Base-by-base conservation (phyloP, 2,113 vertebrate species). In the Ageneiosus marmoratus region DNA sequence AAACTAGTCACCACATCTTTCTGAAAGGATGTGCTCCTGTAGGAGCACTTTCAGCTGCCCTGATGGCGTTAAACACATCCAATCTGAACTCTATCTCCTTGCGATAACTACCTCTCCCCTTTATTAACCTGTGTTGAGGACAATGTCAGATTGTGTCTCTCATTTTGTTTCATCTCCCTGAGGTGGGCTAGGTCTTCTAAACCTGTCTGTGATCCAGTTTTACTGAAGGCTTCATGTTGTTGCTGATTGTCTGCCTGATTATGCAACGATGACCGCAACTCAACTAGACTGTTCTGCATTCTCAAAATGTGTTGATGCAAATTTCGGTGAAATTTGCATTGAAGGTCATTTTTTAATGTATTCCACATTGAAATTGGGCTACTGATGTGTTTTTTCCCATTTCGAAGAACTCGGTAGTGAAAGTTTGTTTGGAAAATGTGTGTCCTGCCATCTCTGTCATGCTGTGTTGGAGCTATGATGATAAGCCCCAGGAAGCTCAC, bases 141-240 rank as follows among this genome's bases (percentile, higher is more conserved):
- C 32, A 29, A 18, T 63, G 56, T 85, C 88, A 41, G 1, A 16
- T 79, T 75, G 70, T 55, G 34, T 72, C 60, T 84, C 46, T 70
- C 15, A 16, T 44, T 85, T 41, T 75, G 60, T 86, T 73, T 74
- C 60, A 6, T 70, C 58, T 80, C 37, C 65, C 16, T 37, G 20
- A 5, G 6, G 29, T 76, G 69, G 56, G 32, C 18, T n/a, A 50
- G 60, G 41, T 73, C 15, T 60, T 58, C 62, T 83, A 34, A 80
- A 27, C 58, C 76, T 56, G 60, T 84, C 55, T 50, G 34, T 72
- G 22, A 83, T 86, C 60, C 67, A 79, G 65, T 83, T 82, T 78
- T 58, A 10, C 60, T 73, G 81, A 79, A 87, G 77, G 77, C 34
- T 46, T 86, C 80, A 80, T 73, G 77, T 83, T 79, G 50, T 70